phyloP scores from a whole-genome alignment of 2,888 invertebrate species.

The Tetragonula carbonaria region DNA sequence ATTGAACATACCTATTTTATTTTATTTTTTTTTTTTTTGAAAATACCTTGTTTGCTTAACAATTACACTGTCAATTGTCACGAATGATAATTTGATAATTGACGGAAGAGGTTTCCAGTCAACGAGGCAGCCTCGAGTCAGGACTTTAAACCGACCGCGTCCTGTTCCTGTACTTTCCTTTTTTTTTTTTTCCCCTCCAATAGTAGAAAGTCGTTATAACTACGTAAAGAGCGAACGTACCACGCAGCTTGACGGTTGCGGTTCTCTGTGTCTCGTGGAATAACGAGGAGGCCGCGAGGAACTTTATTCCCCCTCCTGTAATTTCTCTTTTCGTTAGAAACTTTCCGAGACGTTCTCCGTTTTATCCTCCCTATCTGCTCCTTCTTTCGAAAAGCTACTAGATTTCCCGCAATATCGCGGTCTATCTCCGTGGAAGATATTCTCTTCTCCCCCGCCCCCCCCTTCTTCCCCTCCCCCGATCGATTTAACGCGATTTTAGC shows the following conservation, averaged over 20 bases:
- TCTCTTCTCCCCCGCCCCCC: background rate
- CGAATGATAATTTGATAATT: background rate
- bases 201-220: constrained; percentile 34
- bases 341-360: background rate
- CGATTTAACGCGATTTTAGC: constrained; percentile 6
- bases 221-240: constrained; percentile 21
- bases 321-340: constrained; percentile 30
- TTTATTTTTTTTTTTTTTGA: background rate
- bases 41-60: constrained; percentile 13
- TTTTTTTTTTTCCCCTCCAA: background rate
- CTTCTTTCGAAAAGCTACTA: constrained; percentile 6
- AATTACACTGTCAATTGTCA: background rate
- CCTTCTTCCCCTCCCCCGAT: background rate
- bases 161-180: background rate
- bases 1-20: background rate
- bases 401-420: constrained; percentile 31
- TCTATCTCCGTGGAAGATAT: background rate
- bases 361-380: background rate
- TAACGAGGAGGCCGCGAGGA: constrained; percentile 44
- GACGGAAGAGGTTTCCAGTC: background rate
- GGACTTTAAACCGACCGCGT: constrained; percentile 38
- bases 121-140: constrained; percentile 19
- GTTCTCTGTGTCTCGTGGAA: background rate
- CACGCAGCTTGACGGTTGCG: constrained; percentile 31
- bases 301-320: constrained; percentile 4